A percentile compares a stretch with the other conserved stretches of the same genome.
These are phyloP conservation scores for Pantherophis vulpinus DNA, from an alignment of 2,797 vertebrate species.

Conservation along the genomic window DNA sequence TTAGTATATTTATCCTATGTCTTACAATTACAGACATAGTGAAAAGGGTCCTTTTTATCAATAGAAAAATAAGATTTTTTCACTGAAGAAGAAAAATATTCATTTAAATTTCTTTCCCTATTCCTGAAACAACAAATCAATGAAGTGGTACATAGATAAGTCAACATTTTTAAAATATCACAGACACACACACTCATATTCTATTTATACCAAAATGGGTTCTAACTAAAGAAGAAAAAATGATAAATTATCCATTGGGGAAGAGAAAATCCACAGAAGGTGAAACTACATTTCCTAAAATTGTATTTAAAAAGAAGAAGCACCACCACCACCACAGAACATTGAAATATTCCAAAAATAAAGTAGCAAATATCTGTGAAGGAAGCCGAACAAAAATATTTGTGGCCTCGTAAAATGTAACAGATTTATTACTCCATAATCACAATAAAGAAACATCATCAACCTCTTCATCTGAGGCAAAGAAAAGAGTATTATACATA, in stretches of 20 bases:
- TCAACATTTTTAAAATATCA: background rate
- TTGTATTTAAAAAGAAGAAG: background rate
- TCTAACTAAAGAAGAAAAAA: conserved; percentile 4
- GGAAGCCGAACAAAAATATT: background rate
- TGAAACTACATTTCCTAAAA: background rate
- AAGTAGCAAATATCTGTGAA: background rate
- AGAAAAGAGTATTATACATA: background rate
- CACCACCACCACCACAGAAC: background rate
- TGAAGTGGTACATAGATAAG: background rate
- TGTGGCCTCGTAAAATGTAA: background rate
- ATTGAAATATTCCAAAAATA: background rate
- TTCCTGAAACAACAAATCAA: background rate
- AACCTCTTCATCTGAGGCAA: background rate
- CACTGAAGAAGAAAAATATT: background rate
- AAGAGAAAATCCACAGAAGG: background rate
- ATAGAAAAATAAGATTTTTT: conserved; percentile 11
- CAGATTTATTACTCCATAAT: background rate
- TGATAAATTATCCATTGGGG: background rate
- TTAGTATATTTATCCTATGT: conserved; percentile 28
- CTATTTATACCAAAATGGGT: background rate
- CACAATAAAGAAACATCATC: background rate
- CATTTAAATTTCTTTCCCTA: background rate
- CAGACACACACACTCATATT: background rate
- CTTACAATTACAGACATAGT: background rate
- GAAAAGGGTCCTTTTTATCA: conserved; percentile 32